Evolutionary conservation across 2,113 vertebrate species (phyloP), one percentile per base, ranked within the genome.

Genomic region (Sturnus vulgaris): DNA sequence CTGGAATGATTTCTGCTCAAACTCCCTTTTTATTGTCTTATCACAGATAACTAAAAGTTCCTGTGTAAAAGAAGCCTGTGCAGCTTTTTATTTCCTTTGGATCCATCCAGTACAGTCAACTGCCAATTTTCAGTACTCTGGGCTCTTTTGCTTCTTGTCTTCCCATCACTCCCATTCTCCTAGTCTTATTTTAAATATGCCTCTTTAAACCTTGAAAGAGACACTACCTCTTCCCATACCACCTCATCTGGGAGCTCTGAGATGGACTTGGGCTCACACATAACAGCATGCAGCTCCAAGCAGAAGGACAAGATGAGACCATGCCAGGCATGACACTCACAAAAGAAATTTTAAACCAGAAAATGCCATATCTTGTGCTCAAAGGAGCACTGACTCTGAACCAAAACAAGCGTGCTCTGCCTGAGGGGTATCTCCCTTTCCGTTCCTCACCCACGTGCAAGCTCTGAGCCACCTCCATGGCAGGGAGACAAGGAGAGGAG

Each of bases 11-110:
- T 92, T 91, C 77, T 93, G 77, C 52, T 91, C 70, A 64, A 66
- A 49, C 16, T 91, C 23, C 44, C n/a, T 77, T 94, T 91, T 64
- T 80, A 59, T 88, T 81, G 47, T 81, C 44, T 93, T 66, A 89
- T 30, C 30, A 53, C 47, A 91, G 56, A 76, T 46, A 86, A 68
- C 77, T 71, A 37, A 27, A 81, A 82, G 57, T 71, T 93, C 37
- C 28, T 72, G 15, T 13, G 19, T 44, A 84, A 88, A 73, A 75
- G 28, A 86, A 90, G 15, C 0, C 3, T 1, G 0, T 2, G 1
- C 11, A 76, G 35, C 12, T 50, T 92, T 90, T 92, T 64, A 46
- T 57, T 65, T 94, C 46, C 47, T 65, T 39, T 70, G 35, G 35
- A 92, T 66, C 15, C 47, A 80, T 21, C 50, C 21, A 84, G 44